Percentiles rank a stretch among this genome's conserved stretches.
phyloP scores from a whole-genome alignment of 2,888 invertebrate species.

The Dicyrtoma fusca region DNA sequence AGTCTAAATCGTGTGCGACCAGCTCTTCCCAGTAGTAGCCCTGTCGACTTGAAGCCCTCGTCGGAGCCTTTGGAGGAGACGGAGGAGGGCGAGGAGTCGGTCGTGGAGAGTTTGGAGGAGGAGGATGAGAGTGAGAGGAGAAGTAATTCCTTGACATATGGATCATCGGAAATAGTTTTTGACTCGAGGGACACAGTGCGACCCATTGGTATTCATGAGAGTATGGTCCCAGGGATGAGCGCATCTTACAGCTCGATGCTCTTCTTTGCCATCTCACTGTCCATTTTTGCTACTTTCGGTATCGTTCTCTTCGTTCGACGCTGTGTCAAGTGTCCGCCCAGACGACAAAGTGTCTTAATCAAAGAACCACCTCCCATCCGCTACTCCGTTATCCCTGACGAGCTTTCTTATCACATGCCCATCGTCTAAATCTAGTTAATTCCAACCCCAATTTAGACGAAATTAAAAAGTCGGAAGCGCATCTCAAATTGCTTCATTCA shows the following conservation, averaged over 20 bases:
- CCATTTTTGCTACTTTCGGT: slow-evolving; percentile 59
- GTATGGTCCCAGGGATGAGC: slow-evolving; percentile 17
- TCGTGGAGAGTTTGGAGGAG: slow-evolving; percentile 11
- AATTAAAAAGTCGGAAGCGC: no score
- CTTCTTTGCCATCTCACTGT: slow-evolving; percentile 59
- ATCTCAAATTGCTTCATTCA: no score
- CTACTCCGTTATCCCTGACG: slow-evolving; percentile 59
- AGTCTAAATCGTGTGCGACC: not conserved
- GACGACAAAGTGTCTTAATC: slow-evolving; percentile 57
- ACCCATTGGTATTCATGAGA: slow-evolving; percentile 25
- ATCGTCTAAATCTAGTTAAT: slow-evolving; percentile 28
- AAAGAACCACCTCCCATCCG: slow-evolving; percentile 58
- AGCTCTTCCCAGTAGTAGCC: not conserved
- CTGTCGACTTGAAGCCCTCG: no score
- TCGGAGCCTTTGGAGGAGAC: not conserved
- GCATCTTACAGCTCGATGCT: slow-evolving; percentile 57
- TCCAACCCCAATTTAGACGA: no score
- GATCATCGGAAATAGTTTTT: slow-evolving; percentile 46
- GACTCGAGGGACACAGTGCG: slow-evolving; percentile 46
- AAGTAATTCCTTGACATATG: slow-evolving; percentile 44
- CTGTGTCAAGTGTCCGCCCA: slow-evolving; percentile 58
- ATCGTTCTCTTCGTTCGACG: slow-evolving; percentile 58
- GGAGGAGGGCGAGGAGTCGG: not conserved
- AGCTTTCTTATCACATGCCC: slow-evolving; percentile 53
- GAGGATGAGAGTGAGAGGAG: slow-evolving; percentile 26